Evolutionary conservation across 1,140 invertebrate species (phyloP).

Genomic region (Aphelinus certus): DNA sequence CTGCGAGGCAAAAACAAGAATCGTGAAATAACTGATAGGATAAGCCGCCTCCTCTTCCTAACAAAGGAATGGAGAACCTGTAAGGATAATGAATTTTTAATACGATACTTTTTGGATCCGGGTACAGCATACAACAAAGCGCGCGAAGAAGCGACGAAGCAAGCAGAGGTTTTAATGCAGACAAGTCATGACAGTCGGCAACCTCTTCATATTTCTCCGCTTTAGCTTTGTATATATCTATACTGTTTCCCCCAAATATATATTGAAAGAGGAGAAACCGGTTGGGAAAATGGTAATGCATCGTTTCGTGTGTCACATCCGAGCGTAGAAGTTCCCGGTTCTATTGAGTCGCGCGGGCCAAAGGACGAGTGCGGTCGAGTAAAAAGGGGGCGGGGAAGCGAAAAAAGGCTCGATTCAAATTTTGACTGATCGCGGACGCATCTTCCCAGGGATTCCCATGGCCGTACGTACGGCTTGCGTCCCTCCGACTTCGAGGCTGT

Average conservation of each 20-base stretch:
- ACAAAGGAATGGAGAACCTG: too few species aligned
- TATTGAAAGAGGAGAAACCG: neutral
- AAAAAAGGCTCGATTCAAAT: too few species aligned
- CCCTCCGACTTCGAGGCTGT: neutral
- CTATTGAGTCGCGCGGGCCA: neutral
- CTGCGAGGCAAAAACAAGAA: too few species aligned
- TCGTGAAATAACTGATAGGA: too few species aligned
- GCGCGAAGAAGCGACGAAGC: neutral
- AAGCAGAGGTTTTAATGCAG: conserved; percentile 8
- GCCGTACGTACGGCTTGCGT: neutral
- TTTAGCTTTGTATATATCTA: neutral
- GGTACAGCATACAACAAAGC: neutral
- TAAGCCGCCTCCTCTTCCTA: too few species aligned
- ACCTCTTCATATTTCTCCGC: neutral
- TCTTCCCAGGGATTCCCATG: conserved; percentile 21
- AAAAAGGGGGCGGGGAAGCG: neutral
- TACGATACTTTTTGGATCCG: neutral
- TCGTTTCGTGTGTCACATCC: neutral
- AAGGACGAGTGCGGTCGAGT: neutral
- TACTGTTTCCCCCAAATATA: too few species aligned
- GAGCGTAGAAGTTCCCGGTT: neutral
- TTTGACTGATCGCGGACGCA: conserved; percentile 7
- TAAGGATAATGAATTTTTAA: too few species aligned
- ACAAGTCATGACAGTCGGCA: neutral
- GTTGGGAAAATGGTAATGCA: neutral